Evolutionary conservation across 2,888 invertebrate species (phyloP).

Genomic region (Litoditis marina): DNA sequence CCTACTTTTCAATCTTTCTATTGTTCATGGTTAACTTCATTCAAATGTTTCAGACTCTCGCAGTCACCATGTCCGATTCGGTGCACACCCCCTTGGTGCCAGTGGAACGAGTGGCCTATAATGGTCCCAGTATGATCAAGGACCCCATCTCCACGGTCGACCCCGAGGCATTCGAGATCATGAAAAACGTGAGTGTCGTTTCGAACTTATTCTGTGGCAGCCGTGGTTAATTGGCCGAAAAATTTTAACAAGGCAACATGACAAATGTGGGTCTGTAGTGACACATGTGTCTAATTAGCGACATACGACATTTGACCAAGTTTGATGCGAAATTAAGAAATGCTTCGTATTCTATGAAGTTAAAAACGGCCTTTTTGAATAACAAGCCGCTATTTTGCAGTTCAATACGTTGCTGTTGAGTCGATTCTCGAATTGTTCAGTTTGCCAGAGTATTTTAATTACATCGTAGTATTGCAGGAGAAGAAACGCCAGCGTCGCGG

Average conservation of each 20-base stretch:
- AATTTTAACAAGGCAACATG: too few species aligned
- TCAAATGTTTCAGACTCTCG: not conserved
- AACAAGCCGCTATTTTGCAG: too few species aligned
- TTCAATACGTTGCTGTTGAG: not conserved
- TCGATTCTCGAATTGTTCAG: not conserved
- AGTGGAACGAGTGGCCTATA: slow-evolving; percentile 41
- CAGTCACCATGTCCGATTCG: slow-evolving; percentile 4
- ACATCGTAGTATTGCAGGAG: slow-evolving; percentile 67
- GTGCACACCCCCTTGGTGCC: slow-evolving; percentile 48
- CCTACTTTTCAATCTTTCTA: not conserved
- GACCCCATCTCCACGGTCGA: slow-evolving; percentile 72
- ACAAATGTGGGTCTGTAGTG: too few species aligned
- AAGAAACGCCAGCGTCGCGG: slow-evolving; percentile 80
- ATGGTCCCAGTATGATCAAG: slow-evolving; percentile 42
- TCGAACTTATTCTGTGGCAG: not conserved
- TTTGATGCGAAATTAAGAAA: not conserved
- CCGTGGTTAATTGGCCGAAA: too few species aligned
- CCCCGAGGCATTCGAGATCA: slow-evolving; percentile 79
- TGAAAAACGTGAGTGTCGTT: slow-evolving; percentile 63
- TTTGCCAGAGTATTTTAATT: slow-evolving; percentile 17
- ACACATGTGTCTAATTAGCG: too few species aligned
- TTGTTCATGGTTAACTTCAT: not conserved
- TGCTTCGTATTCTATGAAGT: too few species aligned
- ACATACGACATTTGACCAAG: too few species aligned
- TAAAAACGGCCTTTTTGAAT: too few species aligned